A percentile compares a stretch with the other conserved stretches of the same genome.
Evolutionary conservation across 2,888 invertebrate genomes (phyloP).

Genomic region (Phalera bucephala): DNA sequence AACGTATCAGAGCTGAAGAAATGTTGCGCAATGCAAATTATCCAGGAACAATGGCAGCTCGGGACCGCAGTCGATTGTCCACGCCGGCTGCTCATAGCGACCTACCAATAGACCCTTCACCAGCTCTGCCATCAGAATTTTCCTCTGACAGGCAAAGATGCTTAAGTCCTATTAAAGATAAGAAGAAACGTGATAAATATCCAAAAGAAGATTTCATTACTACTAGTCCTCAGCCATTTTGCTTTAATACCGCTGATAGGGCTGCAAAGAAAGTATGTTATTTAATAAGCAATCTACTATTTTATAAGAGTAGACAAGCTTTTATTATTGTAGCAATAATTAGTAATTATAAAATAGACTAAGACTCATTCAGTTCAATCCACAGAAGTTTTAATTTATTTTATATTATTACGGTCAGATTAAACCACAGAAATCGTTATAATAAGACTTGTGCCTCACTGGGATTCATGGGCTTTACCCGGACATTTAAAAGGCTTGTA

Average conservation of each 20-base stretch:
- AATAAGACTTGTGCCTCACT: too few relatives aligned
- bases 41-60: conserved; percentile 87
- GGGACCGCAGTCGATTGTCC: conserved; percentile 79
- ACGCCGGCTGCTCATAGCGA: conserved; percentile 77
- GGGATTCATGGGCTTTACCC: too few relatives aligned
- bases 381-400: too few relatives aligned
- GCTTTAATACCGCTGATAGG: conserved; percentile 77
- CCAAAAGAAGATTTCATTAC: conserved; percentile 74
- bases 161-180: conserved; percentile 56
- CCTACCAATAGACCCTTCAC: conserved; percentile 71
- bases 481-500: too few relatives aligned
- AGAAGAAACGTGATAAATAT: conserved; percentile 53
- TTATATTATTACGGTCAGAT: too few relatives aligned
- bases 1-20: conserved; percentile 87
- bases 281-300: too few relatives aligned
- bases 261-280: conserved; percentile 64
- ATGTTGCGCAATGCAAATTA: conserved; percentile 85
- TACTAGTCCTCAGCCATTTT: conserved; percentile 78
- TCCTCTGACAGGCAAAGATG: conserved; percentile 59
- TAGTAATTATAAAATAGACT: too few relatives aligned
- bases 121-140: conserved; percentile 53
- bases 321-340: too few relatives aligned
- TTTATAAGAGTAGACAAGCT: too few relatives aligned
- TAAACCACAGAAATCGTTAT: too few relatives aligned
- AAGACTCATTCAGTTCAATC: too few relatives aligned